Evolutionary conservation across 2,888 invertebrate species (phyloP).

Genomic region (Idaea dimidiata): DNA sequence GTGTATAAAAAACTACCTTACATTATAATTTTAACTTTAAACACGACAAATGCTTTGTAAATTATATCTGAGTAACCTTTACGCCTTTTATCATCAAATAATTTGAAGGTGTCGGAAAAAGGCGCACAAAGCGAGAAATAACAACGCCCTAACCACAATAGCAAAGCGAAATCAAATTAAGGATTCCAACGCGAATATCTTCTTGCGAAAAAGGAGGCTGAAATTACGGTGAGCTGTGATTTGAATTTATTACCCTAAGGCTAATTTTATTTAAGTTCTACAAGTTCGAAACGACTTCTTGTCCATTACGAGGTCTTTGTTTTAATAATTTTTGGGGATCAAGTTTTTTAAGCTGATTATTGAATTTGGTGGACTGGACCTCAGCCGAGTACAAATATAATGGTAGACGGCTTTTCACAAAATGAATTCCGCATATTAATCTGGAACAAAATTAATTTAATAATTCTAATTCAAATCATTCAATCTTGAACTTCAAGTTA

Average conservation of each 20-base stretch:
- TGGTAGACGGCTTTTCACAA: too few relatives aligned
- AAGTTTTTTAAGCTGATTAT: background rate
- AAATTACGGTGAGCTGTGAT: constrained; percentile 73
- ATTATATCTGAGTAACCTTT: constrained; percentile 11
- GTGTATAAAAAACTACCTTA: background rate
- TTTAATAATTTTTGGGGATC: background rate
- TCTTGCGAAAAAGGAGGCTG: constrained; percentile 68
- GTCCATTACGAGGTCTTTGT: constrained; percentile 38
- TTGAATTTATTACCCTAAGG: constrained; percentile 76
- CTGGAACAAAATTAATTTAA: too few relatives aligned
- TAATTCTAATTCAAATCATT: too few relatives aligned
- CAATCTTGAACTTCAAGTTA: too few relatives aligned
- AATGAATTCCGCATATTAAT: too few relatives aligned
- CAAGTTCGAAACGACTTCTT: constrained; percentile 33
- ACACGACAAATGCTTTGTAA: constrained; percentile 5
- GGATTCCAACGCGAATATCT: constrained; percentile 70
- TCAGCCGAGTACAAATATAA: constrained; percentile 7
- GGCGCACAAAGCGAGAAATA: constrained; percentile 55
- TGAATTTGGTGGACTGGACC: background rate
- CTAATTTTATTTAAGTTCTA: constrained; percentile 69
- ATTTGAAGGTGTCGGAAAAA: constrained; percentile 39
- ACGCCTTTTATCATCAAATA: constrained; percentile 26
- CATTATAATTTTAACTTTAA: background rate
- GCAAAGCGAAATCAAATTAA: constrained; percentile 73
- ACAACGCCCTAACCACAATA: constrained; percentile 62